A percentile compares a stretch with the other conserved stretches of the same genome.
These are phyloP conservation scores for Cichlasoma orientale DNA, from an alignment of 2,797 vertebrate species.

Conservation along the genomic window DNA sequence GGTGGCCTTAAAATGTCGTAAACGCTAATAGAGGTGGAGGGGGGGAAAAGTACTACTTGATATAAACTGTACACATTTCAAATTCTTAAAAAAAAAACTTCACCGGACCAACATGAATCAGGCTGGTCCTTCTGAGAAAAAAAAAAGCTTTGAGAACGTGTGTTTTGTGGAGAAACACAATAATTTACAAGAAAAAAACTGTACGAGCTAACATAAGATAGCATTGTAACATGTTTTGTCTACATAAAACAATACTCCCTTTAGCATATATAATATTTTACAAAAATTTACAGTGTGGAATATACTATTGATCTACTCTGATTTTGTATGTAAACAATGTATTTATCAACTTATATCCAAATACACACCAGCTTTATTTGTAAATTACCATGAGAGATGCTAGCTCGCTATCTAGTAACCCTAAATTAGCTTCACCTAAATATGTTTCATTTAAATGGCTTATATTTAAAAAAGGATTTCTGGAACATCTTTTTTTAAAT, in stretches of 20 bases:
- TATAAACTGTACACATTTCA: too few species aligned
- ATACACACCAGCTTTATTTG: not conserved
- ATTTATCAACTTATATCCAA: not conserved
- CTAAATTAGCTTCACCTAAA: not conserved
- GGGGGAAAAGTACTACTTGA: not conserved
- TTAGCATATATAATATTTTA: not conserved
- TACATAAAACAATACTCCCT: not conserved
- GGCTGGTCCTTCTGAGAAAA: accelerated
- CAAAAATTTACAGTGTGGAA: not conserved
- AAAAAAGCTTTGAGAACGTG: not conserved
- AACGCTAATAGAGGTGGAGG: not conserved
- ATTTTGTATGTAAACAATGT: not conserved
- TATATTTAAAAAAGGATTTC: not conserved
- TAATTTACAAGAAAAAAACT: accelerated
- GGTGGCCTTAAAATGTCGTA: not conserved
- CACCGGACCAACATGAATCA: too few species aligned
- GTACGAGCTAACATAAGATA: not conserved
- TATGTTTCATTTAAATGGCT: not conserved
- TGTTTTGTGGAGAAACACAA: not conserved
- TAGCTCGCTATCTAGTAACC: not conserved
- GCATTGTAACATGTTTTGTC: not conserved
- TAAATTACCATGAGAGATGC: accelerated
- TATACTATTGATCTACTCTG: not conserved
- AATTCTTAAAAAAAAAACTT: too few species aligned
- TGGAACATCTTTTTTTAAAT: accelerated